Conservation (phyloP, 2,113 vertebrate species). For the Nerophis ophidion region DNA sequence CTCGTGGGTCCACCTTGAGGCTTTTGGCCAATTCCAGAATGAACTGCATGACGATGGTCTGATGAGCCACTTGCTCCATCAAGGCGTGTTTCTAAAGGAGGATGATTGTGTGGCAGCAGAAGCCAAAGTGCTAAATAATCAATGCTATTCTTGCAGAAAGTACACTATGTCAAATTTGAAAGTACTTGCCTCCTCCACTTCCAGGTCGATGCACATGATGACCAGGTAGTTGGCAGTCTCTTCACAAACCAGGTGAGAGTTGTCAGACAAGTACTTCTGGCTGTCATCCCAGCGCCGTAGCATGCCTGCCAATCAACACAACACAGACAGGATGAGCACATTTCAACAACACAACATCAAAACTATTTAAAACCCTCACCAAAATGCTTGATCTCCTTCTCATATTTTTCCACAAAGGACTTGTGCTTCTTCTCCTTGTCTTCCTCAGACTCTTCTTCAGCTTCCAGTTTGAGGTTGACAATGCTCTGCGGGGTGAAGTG, state of each 20-base stretch:
- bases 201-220: slow-evolving; percentile 95
- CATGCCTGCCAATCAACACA: slow-evolving; percentile 76
- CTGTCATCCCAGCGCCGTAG: slow-evolving; percentile 92
- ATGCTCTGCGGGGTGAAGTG: slow-evolving; percentile 70
- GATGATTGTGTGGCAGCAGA: not conserved
- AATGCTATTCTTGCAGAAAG: too few species aligned
- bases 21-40: slow-evolving; percentile 91
- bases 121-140: too few species aligned
- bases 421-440: slow-evolving; percentile 90
- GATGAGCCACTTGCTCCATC: slow-evolving; percentile 95
- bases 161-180: too few species aligned
- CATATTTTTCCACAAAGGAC: slow-evolving; percentile 87
- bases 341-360: not conserved
- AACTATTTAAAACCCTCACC: slow-evolving; percentile 65
- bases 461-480: slow-evolving; percentile 78
- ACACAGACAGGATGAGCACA: not conserved
- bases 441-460: slow-evolving; percentile 80
- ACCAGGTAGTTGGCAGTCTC: slow-evolving; percentile 93
- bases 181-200: slow-evolving; percentile 84
- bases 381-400: slow-evolving; percentile 90
- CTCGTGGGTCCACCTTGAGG: slow-evolving; percentile 87
- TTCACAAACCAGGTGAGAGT: slow-evolving; percentile 86
- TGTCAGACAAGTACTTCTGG: slow-evolving; percentile 89
- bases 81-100: slow-evolving; percentile 79
- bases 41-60: slow-evolving; percentile 97